Evolutionary conservation across 2,888 invertebrate genomes (phyloP), one percentile per base, ranked within the genome.

Genomic region (Pristionchus japonicus): DNA sequence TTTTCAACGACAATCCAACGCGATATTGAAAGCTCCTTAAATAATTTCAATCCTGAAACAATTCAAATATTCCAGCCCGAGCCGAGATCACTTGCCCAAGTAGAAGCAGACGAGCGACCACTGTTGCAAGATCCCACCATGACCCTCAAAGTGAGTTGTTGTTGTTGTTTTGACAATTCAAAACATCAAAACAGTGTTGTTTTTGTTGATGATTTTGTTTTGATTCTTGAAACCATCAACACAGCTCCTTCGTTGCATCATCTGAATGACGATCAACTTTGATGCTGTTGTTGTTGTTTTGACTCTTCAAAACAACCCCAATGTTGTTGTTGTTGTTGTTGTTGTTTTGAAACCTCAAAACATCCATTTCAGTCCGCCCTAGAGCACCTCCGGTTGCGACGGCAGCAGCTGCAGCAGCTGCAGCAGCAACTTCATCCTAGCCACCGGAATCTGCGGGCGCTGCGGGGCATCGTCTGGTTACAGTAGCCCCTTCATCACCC

Each of bases 351-450:
- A 13, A 4, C 20, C 3, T 31, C 27, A 74, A 57, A 57, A 57
- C 40, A 37, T 17, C 34, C 27, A 17, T 77, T 77, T 0, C 77
- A 77, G 77, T 43, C 77, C 40, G 77, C 77, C 27, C 43, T 77
- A 27, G n/a, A 43, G 43, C 77, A 77, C 27, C 77, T 77, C n/a
- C 77, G 77, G 47, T 77, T 23, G 77, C 77, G 77, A 77, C 77
- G 77, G 43, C 43, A 43, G 20, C 37, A 74, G 70, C 37, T 20
- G 40, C 77, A 37, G 64, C 64, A 70, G 34, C 67, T n/a, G 77
- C 77, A 27, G 43, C 77, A 23, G 23, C 70, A 34, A 17, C 70
- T 34, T 3, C 34, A 34, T 3, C 70, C 20, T 4, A 74, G 43
- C 27, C 23, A 27, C 43, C n/a, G n/a, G n/a, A 77, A 27, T 11